Base-by-base conservation (phyloP, 2,113 vertebrate species). In the Rhineura floridana region DNA sequence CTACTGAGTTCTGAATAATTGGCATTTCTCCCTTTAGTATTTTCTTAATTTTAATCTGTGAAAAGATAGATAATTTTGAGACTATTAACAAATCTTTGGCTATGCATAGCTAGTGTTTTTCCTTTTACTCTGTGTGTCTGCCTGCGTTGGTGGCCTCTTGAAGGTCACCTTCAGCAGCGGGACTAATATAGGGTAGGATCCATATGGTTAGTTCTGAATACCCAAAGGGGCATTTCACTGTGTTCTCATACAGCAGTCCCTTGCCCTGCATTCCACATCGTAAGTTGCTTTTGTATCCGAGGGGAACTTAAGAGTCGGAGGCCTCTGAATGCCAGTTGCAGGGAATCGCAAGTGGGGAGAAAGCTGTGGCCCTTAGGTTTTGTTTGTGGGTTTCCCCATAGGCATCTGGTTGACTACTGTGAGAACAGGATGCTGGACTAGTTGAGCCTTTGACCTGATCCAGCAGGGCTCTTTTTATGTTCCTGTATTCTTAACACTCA, bases 41-140 rank as follows among this genome's bases (percentile, higher is more conserved):
- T 6, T 63, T 86, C 44, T 67, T 55, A n/a, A 12, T 88, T 79
- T 92, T 90, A 3, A n/a, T 7, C 50, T 69, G 21, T 83, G 72
- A 78, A 70, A 88, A 23, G 80, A 23, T 83, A 46, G 0, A 62
- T 7, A 46, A 25, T 48, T 91, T 2, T 12, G 65, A 83, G 1
- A 33, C 30, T 9, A 65, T 9, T 46, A 65, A 67, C 81, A 65
- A 8, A 46, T 82, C 62, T 63, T 36, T 44, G 59, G 23, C 23
- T 79, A 11, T 42, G 23, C 28, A 15, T 19, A 42, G 23, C 21
- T 81, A 63, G 36, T 30, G 8, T 30, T 50, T 39, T 39, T 1
- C 52, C 21, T 2, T 23, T 65, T 73, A 69, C 67, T 9, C 86
- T 76, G 36, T 70, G 79, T 42, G 88, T 6, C 3, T 59, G 28